Evolutionary conservation across 2,113 vertebrate genomes (phyloP), one percentile per base, ranked within the genome.

Genomic region (Circaetus cinerascens): DNA sequence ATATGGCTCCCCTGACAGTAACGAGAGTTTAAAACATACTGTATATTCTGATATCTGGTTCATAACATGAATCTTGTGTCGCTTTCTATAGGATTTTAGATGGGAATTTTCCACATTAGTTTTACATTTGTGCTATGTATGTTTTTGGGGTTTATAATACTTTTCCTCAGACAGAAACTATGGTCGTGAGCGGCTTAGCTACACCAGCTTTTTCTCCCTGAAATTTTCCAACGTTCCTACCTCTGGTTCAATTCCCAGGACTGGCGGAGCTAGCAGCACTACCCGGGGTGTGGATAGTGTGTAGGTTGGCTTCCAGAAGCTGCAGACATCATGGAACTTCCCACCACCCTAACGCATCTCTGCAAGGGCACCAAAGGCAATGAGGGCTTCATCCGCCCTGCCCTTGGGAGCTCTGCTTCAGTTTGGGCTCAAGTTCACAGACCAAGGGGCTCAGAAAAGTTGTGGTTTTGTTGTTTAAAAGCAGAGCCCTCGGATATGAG

Each of bases 1-100:
- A 50, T 93, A 94, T 75, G 76, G 36, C 40, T 97, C 93, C 73
- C 88, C 22, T 2, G 48, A n/a, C 53, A 89, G 60, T 82, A 95
- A 90, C 86, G n/a, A 86, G 69, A 90, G 36, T 79, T 93, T 93
- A 89, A 96, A 92, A 91, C 76, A 82, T 69, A 69, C 29, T 53
- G 45, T 93, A 53, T 76, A 46, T 74, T 67, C 69, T 95, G 80
- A 51, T 89, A 78, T n/a, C 38, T 91, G 30, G 66, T 92, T 89
- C 26, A 11, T 68, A 94, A 57, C 62, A 41, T 93, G 62, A 85
- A 73, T 93, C 62, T 66, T 82, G 30, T 73, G n/a, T n/a, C 4
- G 5, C 41, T 76, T 82, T 78, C 91, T 57, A 3, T 46, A 62
- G 48, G 40, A 72, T 72, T 95, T 88, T 34, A 64, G 60, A 36